Percentiles rank a stretch among this genome's conserved stretches.
Conservation (phyloP, 2,888 invertebrate species). For the Phasia obesa region DNA sequence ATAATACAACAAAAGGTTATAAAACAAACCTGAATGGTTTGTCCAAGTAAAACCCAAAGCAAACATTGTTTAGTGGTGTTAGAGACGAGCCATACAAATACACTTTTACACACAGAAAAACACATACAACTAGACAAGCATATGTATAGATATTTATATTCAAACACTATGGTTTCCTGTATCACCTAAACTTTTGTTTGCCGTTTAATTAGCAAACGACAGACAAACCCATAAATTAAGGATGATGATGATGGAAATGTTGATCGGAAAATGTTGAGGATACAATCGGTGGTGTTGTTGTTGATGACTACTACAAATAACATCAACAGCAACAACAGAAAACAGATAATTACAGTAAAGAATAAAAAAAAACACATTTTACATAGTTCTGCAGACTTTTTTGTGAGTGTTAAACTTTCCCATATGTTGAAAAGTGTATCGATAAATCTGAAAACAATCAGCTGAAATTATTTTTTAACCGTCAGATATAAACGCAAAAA, state of each 20-base stretch:
- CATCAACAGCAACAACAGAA: not conserved
- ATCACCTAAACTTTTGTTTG: constrained; percentile 70
- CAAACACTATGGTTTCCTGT: constrained; percentile 61
- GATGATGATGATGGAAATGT: constrained; percentile 43
- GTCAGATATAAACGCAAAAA: no score
- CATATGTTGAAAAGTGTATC: no score
- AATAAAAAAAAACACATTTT: no score
- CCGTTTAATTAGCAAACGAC: constrained; percentile 69
- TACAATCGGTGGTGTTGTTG: constrained; percentile 11
- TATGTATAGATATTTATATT: not conserved
- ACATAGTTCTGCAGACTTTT: no score
- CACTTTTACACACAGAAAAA: constrained; percentile 6
- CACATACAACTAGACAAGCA: constrained; percentile 11
- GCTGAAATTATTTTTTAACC: no score
- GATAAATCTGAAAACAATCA: no score
- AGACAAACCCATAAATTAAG: constrained; percentile 65
- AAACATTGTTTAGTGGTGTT: constrained; percentile 64
- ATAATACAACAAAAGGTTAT: constrained; percentile 50
- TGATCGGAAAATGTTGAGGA: constrained; percentile 15
- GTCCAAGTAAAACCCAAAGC: constrained; percentile 46
- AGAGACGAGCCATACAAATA: constrained; percentile 39
- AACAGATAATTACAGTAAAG: no score
- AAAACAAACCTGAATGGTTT: constrained; percentile 43
- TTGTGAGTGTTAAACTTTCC: no score
- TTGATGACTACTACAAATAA: constrained; percentile 44